Evolutionary conservation across 2,113 vertebrate species (phyloP).

Genomic region (Lethenteron reissneri): DNA sequence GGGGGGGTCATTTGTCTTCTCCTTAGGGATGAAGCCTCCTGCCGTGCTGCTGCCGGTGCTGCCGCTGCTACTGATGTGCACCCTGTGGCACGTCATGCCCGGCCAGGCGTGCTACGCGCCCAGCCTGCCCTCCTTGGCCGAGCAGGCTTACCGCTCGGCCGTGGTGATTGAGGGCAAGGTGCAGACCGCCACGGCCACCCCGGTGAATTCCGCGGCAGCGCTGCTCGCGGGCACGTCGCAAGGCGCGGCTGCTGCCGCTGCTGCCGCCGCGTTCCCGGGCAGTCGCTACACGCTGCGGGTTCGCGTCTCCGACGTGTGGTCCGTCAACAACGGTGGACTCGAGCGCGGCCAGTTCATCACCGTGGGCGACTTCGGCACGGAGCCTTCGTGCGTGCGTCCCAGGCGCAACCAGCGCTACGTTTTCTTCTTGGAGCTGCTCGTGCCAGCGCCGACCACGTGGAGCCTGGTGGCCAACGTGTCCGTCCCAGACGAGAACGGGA

Average conservation of each 20-base stretch:
- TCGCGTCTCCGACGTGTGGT: not conserved
- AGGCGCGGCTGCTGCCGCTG: not conserved
- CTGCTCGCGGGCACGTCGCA: not conserved
- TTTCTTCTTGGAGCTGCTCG: not conserved
- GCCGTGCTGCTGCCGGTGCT: not conserved
- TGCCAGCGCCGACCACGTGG: too few relatives aligned
- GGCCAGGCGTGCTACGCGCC: slow-evolving; percentile 4
- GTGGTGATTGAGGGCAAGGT: slow-evolving; percentile 5
- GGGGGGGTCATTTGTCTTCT: too few relatives aligned
- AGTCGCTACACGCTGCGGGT: not conserved
- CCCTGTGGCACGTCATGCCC: not conserved
- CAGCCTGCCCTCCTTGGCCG: not conserved
- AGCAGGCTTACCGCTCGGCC: slow-evolving; percentile 3
- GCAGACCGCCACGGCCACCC: not conserved
- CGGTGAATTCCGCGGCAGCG: too few relatives aligned
- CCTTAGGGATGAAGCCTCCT: too few relatives aligned
- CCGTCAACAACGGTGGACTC: not conserved
- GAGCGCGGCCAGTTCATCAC: not conserved
- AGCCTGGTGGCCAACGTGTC: too few relatives aligned
- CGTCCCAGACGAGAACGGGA: too few relatives aligned
- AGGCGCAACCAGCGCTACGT: slow-evolving; percentile 5
- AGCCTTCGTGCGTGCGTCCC: slow-evolving; percentile 1
- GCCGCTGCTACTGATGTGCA: not conserved
- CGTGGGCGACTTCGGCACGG: slow-evolving; percentile 6
- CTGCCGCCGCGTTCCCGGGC: not conserved